Base-by-base conservation (phyloP, 1,140 invertebrate species). In the Heliconius hermathena region DNA sequence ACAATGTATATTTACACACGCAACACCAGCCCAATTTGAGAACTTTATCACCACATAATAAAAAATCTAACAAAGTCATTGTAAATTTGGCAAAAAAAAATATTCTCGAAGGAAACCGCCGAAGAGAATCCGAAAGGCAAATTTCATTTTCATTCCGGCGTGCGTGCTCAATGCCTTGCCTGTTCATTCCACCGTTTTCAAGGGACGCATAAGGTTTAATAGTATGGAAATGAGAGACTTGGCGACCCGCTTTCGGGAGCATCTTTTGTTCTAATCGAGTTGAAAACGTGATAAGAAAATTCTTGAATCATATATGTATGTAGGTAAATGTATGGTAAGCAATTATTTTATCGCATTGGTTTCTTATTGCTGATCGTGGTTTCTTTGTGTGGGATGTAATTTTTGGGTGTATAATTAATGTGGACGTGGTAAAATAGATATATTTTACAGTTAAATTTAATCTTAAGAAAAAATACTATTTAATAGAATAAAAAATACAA, bases 201-300 rank as follows among this genome's bases (percentile, higher is more conserved):
- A 70, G 70, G 54, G 79, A 77, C 74, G 71, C 79, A 54, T 73
- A 70, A 77, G 75, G 57, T 74, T 66, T 81, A 74, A 81, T 81
- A 81, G 79, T 74, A 81, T 81, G 75, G 71, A 81, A 81, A 81
- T 81, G 72, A 81, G 71, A 46, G 71, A 71, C 71, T 73, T 76
- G 73, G 74, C 46, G 66, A 76, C 54, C 60, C 26, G 36, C 57
- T 66, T 71, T 71, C 66, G 66, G 36, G 75, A 71, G 26, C 74
- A 33, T 38, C 78, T 76, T 80, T 80, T 76, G 78, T 80, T 80
- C 73, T 60, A 80, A 80, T 80, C 74, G 78, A 80, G 73, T 76
- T 80, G 74, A 75, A 57, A 75, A 75, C 74, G 74, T 75, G 78
- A 80, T 80, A 76, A 76, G 78, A 73, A 71, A 76, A 71, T 76